Conservation (phyloP, 2,797 vertebrate species). For the Amniataba percoides region DNA sequence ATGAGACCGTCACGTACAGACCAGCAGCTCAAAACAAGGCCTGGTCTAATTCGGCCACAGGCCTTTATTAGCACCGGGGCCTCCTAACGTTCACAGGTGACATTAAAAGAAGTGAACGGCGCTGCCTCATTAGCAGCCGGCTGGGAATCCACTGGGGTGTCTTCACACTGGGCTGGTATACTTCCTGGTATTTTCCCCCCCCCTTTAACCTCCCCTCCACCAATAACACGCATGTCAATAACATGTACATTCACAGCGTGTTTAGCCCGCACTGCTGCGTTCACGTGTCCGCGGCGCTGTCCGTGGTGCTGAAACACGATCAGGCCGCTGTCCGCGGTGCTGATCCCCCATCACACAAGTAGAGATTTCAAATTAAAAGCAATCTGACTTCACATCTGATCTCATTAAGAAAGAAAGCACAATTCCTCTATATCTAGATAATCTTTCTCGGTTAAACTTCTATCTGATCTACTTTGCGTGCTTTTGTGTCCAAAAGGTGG, state of each 20-base stretch:
- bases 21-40: conserved; percentile 52
- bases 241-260: not conserved
- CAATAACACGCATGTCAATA: too few species aligned
- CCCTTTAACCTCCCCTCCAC: not conserved
- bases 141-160: not conserved
- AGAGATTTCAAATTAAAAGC: not conserved
- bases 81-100: not conserved
- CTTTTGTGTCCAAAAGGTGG: not conserved
- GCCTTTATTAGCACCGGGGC: conserved; percentile 11
- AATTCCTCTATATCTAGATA: too few species aligned
- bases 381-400: not conserved
- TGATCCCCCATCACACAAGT: conserved; percentile 42
- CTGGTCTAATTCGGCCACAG: conserved; percentile 24
- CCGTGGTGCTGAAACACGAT: conserved; percentile 53
- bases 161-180: not conserved
- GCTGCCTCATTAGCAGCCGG: too few species aligned
- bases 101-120: not conserved
- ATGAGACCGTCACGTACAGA: conserved; percentile 61
- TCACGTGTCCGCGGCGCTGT: not conserved
- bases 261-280: not conserved
- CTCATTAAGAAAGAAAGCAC: not conserved
- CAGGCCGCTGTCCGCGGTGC: conserved; percentile 73
- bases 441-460: not conserved
- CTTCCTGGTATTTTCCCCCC: conserved; percentile 43
- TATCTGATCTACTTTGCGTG: not conserved